A percentile compares a stretch with the other conserved stretches of the same genome.
phyloP scores from a whole-genome alignment of 2,113 vertebrate species.

The Hiodon tergisus region DNA sequence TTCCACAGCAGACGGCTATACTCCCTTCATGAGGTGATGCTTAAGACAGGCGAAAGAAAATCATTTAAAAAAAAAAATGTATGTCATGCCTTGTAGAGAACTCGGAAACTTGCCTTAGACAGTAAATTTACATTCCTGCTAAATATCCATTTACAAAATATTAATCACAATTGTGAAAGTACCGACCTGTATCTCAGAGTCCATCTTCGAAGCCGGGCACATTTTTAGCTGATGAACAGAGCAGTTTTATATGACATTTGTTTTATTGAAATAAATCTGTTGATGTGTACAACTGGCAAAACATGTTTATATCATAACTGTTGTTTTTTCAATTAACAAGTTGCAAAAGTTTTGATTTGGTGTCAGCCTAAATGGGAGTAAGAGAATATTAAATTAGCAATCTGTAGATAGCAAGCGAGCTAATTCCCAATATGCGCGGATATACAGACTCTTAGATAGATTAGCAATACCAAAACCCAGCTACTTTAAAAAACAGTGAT shows the following conservation, averaged over 20 bases:
- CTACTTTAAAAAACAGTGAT: neutral
- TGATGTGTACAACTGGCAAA: neutral
- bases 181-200: conserved; percentile 17
- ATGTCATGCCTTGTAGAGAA: neutral
- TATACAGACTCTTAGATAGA: too few relatives aligned
- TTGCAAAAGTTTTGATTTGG: neutral
- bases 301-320: conserved; percentile 27
- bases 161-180: too few relatives aligned
- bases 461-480: too few relatives aligned
- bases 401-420: too few relatives aligned
- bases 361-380: neutral
- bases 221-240: conserved; percentile 1
- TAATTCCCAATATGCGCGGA: too few relatives aligned
- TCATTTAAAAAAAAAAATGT: neutral
- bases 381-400: too few relatives aligned
- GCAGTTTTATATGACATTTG: neutral
- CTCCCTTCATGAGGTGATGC: neutral
- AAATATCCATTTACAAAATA: too few relatives aligned
- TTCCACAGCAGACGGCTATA: too few relatives aligned
- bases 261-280: neutral
- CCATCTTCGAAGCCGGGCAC: conserved; percentile 17
- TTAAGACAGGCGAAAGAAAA: neutral
- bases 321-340: too few relatives aligned
- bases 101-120: neutral
- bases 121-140: too few relatives aligned